Base-by-base conservation (phyloP, 1,140 invertebrate species). In the Mercenaria mercenaria region DNA sequence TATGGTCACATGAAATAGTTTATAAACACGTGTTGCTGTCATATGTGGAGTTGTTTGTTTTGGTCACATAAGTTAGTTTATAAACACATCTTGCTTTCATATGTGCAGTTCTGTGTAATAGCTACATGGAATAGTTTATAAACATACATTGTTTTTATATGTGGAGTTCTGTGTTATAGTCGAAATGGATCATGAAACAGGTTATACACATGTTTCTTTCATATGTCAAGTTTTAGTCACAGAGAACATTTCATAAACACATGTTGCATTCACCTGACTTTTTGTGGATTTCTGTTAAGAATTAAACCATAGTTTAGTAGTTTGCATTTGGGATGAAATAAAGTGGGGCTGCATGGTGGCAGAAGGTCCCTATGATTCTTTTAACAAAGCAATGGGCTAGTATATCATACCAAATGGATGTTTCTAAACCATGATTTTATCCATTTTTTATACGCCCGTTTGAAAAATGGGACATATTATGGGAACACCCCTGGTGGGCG, bases 131-230 rank as follows among this genome's bases (percentile, higher is more conserved):
- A 95, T 97, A 96, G 59, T 37, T n/a, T 56, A 56, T 6, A 26
- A 37, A 32, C 26, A 81, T 23, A 47, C 15, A 15, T 8, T 47
- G 43, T 15, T 47, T 47, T 47, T 15, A 15, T 47, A 8, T 47
- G 15, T 47, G 6, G 97, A 95, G 95, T 59, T 96, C 96, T 50
- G 95, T 97, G 83, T 6, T 47, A 94, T 72, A 83, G 79, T 50
- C 93, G 93, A 52, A n/a, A n/a, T n/a, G n/a, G n/a, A n/a, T n/a
- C n/a, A 79, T 95, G 39, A 97, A 97, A 95, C 97, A 96, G 80
- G 97, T 97, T 98, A 18, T 97, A 97, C 95, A 96, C 97, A 43
- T 97, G 97, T 92, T 97, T 97, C 92, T 97, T 97, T 88, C 97
- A 97, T 93, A 95, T 97, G 13, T 98, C 97, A 97, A 95, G 95